Conservation (phyloP, 2,113 vertebrate species). For the Cairina moschata region DNA sequence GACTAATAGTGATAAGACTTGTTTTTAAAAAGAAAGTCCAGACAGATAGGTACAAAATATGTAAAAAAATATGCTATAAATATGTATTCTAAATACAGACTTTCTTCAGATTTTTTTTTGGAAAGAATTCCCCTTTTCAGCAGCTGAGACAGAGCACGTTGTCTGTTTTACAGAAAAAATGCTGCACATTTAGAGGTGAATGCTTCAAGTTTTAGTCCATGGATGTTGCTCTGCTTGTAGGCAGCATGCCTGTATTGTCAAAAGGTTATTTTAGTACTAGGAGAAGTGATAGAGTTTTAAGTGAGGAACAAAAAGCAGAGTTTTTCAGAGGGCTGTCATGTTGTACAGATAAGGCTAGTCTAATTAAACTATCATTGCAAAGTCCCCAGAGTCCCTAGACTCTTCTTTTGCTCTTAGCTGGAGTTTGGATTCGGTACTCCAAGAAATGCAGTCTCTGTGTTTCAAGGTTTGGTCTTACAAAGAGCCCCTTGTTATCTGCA, state of each 20-base stretch:
- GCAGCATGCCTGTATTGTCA: not conserved
- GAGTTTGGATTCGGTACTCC: conserved; percentile 31
- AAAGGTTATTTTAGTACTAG: not conserved
- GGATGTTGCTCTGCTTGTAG: not conserved
- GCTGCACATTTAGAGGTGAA: not conserved
- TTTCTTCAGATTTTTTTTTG: not conserved
- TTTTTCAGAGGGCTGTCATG: conserved; percentile 31
- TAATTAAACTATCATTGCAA: conserved; percentile 63
- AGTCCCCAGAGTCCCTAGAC: conserved; percentile 31
- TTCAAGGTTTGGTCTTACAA: conserved; percentile 54
- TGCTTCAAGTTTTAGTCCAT: not conserved
- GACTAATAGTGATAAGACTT: not conserved
- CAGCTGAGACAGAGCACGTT: not conserved
- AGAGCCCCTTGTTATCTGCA: conserved; percentile 46
- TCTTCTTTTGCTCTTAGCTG: conserved; percentile 66
- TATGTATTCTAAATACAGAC: not conserved
- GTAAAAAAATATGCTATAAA: conserved; percentile 25
- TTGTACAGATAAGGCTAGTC: conserved; percentile 50
- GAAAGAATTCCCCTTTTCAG: not conserved
- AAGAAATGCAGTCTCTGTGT: conserved; percentile 39
- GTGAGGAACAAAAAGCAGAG: conserved; percentile 20
- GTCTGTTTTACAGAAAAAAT: not conserved
- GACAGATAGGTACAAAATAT: conserved; percentile 46
- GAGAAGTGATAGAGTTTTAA: not conserved
- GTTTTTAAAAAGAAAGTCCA: conserved; percentile 5